A percentile compares a stretch with the other conserved stretches of the same genome.
Conservation (phyloP, 1,140 invertebrate genomes). For the Agrilus planipennis region DNA sequence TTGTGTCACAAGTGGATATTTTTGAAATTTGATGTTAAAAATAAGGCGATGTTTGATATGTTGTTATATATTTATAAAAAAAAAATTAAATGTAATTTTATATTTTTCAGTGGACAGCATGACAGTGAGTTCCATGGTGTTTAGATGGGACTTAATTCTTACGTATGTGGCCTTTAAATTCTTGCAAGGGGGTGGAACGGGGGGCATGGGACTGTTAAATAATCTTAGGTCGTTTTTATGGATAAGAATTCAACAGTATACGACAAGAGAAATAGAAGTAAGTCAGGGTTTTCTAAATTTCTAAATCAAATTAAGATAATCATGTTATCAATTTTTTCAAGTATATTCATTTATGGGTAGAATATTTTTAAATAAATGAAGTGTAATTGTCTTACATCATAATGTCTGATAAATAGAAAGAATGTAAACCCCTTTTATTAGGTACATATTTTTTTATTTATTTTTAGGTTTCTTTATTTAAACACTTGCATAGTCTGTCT, state of each 20-base stretch:
- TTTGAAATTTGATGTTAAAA: no score
- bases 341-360: no score
- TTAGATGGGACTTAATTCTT: constrained; percentile 81
- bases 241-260: constrained; percentile 93
- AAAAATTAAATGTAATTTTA: constrained; percentile 9
- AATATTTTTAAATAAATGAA: no score
- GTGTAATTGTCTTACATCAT: no score
- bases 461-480: constrained; percentile 60
- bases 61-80: neutral
- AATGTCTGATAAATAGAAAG: no score
- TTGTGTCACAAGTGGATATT: no score
- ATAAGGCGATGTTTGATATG: no score
- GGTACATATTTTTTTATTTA: neutral
- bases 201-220: constrained; percentile 85
- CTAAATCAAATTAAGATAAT: no score
- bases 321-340: no score
- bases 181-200: constrained; percentile 83
- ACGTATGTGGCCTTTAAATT: constrained; percentile 82
- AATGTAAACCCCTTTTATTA: no score
- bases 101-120: constrained; percentile 64
- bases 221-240: constrained; percentile 85
- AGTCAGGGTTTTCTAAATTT: no score
- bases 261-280: constrained; percentile 81
- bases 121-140: constrained; percentile 40
- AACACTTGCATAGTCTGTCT: constrained; percentile 77